Evolutionary conservation across 2,113 vertebrate species (phyloP), one percentile per base, ranked within the genome.

Genomic region (Sinocyclocheilus maitianheensis): DNA sequence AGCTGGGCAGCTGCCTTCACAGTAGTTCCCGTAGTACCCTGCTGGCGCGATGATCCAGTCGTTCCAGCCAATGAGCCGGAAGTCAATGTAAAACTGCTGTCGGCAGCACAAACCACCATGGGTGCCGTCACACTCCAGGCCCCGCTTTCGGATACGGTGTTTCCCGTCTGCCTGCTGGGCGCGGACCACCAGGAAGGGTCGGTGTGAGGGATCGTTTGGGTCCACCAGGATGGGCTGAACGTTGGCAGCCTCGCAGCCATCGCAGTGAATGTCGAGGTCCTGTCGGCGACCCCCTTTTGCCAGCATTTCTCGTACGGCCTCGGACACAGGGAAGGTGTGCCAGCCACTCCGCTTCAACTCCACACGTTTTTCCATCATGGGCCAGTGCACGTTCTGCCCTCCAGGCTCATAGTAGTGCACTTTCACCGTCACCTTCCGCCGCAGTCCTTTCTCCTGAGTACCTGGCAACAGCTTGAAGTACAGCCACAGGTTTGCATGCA

Each of bases 1-100:
- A 82, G 97, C 97, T 0, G 98, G 98, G 92, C 98, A 99, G 95
- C 95, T 99, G 88, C 98, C 98, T 93, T 99, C 98, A 85, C 98
- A 99, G 94, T 99, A 99, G 96, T 99, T 99, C 89, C 98, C 98
- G 13, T 96, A 99, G 93, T 99, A 99, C 91, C 98, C 98, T 1
- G 96, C 95, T 51, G 98, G 98, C 5, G 98, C 98, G 53, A 99
- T 99, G 97, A 99, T 99, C 98, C 98, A 99, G 95, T 99, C 98
- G 77, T 97, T 99, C 98, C 98, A 99, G 92, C 97, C 97, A 55
- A 99, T 99, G 85, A 98, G 96, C 89, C 97, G 96, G 94, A 99
- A 99, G 95, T 99, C 98, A 84, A 99, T 46, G 43, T 46, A 46
- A 46, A 46, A 46, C 43, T 46, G 43, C 9, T 10, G 43, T 46